A percentile compares a stretch with the other conserved stretches of the same genome.
phyloP scores from a whole-genome alignment of 2,888 invertebrate species.

The Drosophila cognata region DNA sequence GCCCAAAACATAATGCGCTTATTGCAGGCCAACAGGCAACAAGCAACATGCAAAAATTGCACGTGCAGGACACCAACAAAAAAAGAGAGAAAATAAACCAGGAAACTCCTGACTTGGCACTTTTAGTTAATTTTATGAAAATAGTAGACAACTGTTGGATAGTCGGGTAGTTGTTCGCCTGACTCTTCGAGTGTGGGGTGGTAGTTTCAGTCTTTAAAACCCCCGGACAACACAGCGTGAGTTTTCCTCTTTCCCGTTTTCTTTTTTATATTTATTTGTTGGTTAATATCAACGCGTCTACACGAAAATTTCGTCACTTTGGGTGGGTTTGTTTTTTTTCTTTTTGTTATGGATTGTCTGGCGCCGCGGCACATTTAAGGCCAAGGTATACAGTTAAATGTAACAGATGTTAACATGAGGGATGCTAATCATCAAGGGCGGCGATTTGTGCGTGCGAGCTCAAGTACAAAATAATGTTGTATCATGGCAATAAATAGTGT shows the following conservation, averaged over 20 bases:
- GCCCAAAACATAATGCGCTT: constrained; percentile 72
- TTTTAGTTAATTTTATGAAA: constrained; percentile 70
- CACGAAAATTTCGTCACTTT: constrained; percentile 54
- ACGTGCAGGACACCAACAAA: constrained; percentile 63
- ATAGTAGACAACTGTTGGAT: constrained; percentile 30
- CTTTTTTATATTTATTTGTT: constrained; percentile 15
- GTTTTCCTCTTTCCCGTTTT: constrained; percentile 3
- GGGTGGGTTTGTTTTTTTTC: constrained; percentile 53
- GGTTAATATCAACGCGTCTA: constrained; percentile 36
- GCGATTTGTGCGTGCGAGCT: constrained; percentile 25
- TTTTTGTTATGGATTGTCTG: constrained; percentile 21
- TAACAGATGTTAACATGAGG: constrained; percentile 81
- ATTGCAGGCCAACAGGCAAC: constrained; percentile 53
- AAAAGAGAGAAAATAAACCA: not conserved
- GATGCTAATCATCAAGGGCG: constrained; percentile 75
- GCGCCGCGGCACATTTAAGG: constrained; percentile 17
- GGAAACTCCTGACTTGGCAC: constrained; percentile 61
- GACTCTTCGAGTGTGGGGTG: constrained; percentile 26
- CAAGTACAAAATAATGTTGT: constrained; percentile 77
- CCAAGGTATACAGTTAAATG: constrained; percentile 65
- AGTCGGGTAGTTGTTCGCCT: constrained; percentile 3
- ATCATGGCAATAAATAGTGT: constrained; percentile 83
- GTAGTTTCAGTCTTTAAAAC: constrained; percentile 66
- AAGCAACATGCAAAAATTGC: constrained; percentile 66
- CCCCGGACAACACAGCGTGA: constrained; percentile 25